Evolutionary conservation across 35 echinoderm and acorn worm species (phyloP).

Genomic region (Holothuria glaberrima): DNA sequence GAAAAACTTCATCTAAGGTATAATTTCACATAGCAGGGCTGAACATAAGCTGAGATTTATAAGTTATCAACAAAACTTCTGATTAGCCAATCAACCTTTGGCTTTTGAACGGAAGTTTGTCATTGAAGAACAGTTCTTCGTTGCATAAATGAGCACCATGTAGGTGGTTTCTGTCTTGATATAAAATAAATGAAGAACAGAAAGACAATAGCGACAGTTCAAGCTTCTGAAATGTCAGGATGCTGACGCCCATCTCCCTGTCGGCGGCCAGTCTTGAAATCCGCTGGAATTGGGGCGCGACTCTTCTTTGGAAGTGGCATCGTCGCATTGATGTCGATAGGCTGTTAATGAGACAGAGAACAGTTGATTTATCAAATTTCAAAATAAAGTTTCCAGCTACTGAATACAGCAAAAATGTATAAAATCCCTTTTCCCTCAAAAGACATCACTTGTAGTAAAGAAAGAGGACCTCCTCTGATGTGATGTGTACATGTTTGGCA

Average conservation of each 20-base stretch:
- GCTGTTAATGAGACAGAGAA: constrained; percentile 47
- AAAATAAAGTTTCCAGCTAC: too few relatives aligned
- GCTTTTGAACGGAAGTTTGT: neutral
- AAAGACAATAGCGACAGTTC: neutral
- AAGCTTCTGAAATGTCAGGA: constrained; percentile 38
- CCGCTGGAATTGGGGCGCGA: constrained; percentile 35
- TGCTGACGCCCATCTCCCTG: constrained; percentile 19
- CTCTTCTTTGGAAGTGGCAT: constrained; percentile 93
- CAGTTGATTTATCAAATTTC: too few relatives aligned
- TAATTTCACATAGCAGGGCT: too few relatives aligned
- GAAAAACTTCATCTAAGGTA: too few relatives aligned
- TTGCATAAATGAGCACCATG: constrained; percentile 56
- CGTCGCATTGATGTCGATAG: constrained; percentile 89
- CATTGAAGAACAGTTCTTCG: constrained; percentile 10
- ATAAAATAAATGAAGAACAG: neutral
- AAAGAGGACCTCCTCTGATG: too few relatives aligned
- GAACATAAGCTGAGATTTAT: too few relatives aligned
- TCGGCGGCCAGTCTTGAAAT: constrained; percentile 18
- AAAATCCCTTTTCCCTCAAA: too few relatives aligned
- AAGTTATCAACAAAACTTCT: neutral
- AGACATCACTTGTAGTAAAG: too few relatives aligned
- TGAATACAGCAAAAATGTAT: too few relatives aligned
- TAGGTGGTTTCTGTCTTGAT: neutral
- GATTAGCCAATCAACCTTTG: neutral
- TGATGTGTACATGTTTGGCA: too few relatives aligned